These are phyloP conservation scores for Entelurus aequoreus DNA, from an alignment of 2,113 vertebrate genomes.

Conservation along the genomic window DNA sequence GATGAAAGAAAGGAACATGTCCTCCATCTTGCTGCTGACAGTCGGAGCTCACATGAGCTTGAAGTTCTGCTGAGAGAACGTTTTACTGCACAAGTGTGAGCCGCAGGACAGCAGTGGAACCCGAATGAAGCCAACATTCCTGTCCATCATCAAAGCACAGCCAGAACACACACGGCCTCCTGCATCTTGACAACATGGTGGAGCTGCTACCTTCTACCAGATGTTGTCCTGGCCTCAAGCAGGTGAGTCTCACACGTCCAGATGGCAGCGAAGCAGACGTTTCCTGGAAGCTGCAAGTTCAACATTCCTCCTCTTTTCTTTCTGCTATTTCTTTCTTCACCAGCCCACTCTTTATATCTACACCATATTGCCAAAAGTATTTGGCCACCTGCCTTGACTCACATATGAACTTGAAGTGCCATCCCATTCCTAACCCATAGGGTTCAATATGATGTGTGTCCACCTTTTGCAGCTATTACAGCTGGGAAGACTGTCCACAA, in stretches of 20 bases:
- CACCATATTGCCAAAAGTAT: no score
- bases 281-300: conserved; percentile 18
- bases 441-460: no score
- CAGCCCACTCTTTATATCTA: neutral
- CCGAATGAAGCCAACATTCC: conserved; percentile 50
- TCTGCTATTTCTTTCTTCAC: conserved; percentile 36
- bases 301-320: conserved; percentile 24
- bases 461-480: no score
- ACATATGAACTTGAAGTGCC: no score
- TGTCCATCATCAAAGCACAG: conserved; percentile 51
- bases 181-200: conserved; percentile 55
- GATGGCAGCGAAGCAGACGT: conserved; percentile 16
- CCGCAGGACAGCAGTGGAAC: conserved; percentile 19
- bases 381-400: no score
- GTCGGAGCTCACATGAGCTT: conserved; percentile 2
- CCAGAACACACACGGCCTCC: conserved; percentile 46
- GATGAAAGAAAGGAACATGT: conserved; percentile 29
- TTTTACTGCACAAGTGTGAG: conserved; percentile 5
- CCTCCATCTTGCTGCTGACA: neutral
- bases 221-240: conserved; percentile 55
- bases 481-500: no score
- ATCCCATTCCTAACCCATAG: no score
- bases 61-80: neutral
- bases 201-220: conserved; percentile 56
- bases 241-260: conserved; percentile 52